phyloP scores from a whole-genome alignment of 2,888 invertebrate species.

The Acleris cristana region DNA sequence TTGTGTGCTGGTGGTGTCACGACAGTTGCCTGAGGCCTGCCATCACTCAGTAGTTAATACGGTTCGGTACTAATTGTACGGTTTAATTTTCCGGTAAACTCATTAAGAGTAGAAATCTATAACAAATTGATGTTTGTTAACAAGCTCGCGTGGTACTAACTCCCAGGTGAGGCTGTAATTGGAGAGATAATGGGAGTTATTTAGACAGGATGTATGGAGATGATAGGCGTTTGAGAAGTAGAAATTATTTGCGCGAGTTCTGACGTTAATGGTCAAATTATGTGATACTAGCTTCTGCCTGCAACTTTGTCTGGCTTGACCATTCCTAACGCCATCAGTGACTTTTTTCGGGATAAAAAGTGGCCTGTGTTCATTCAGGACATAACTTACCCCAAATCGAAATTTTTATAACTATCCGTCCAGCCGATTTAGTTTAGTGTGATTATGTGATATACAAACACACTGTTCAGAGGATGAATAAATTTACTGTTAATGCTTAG shows the following conservation, averaged over 20 bases:
- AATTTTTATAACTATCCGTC: no score
- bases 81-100: slow-evolving; percentile 72
- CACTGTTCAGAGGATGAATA: no score
- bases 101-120: slow-evolving; percentile 67
- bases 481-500: no score
- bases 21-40: slow-evolving; percentile 67
- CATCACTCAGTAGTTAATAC: slow-evolving; percentile 70
- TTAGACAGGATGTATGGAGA: slow-evolving; percentile 29
- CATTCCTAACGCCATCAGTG: no score
- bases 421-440: no score
- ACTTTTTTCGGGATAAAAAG: no score
- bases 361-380: no score
- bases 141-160: slow-evolving; percentile 41
- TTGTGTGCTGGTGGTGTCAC: slow-evolving; percentile 52
- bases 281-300: background rate
- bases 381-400: no score
- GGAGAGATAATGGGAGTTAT: slow-evolving; percentile 27
- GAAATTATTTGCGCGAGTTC: background rate
- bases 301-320: background rate
- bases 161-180: slow-evolving; percentile 18
- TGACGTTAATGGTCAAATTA: background rate
- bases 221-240: background rate
- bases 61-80: slow-evolving; percentile 72
- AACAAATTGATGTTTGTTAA: slow-evolving; percentile 53
- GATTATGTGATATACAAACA: no score